Conservation (phyloP, 2,888 invertebrate species). For the Chironomus riparius region DNA sequence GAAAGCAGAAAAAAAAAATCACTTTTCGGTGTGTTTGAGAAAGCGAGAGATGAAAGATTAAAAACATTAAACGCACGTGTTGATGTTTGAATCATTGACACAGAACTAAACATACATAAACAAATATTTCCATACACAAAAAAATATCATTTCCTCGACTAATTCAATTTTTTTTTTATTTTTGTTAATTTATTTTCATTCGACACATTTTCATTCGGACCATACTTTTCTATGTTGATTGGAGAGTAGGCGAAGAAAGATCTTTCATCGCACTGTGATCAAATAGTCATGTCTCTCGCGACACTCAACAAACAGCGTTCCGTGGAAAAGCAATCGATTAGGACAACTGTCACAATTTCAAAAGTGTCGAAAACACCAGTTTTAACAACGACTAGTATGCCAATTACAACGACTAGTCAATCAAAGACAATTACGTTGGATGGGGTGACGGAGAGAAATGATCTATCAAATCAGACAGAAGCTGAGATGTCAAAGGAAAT, state of each 20-base stretch:
- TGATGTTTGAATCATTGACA: no score
- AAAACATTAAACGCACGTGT: no score
- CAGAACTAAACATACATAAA: not conserved
- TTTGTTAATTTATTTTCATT: no score
- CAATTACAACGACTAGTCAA: not conserved
- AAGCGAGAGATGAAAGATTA: no score
- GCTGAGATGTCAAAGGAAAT: not conserved
- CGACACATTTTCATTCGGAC: no score
- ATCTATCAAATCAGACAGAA: not conserved
- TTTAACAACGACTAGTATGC: not conserved
- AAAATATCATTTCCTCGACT: no score
- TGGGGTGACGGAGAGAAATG: not conserved
- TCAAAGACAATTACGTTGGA: not conserved
- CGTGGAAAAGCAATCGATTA: conserved; percentile 17
- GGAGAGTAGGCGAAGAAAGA: conserved; percentile 38
- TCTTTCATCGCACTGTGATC: conserved; percentile 39
- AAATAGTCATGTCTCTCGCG: conserved; percentile 38
- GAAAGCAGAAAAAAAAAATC: not conserved
- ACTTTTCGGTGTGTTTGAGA: not conserved
- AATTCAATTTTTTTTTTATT: no score
- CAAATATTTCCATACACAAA: not conserved
- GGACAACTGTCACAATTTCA: conserved; percentile 22
- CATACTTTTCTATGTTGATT: no score
- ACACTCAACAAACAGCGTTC: conserved; percentile 30
- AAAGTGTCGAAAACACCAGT: conserved; percentile 16